Base-by-base conservation (phyloP, 2,888 invertebrate species). In the Scaptomyza cyrtandrae region DNA sequence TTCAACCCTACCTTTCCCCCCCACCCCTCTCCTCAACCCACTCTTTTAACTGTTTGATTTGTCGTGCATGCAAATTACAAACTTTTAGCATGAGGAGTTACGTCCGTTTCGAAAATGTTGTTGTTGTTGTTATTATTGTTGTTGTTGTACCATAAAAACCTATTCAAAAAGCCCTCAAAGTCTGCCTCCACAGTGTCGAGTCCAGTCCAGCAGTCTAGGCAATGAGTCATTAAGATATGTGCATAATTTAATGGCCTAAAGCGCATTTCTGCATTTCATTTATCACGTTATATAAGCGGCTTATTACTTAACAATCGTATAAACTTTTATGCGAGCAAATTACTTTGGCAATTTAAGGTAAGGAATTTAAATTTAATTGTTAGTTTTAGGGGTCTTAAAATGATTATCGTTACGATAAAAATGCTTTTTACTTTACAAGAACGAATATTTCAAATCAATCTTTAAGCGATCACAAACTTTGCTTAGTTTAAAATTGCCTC, bases 161-260 rank as follows among this genome's bases (percentile, higher is more conserved):
- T 14, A 41, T 39, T 39, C 14, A 19, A 1, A 19, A 19, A 19
- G 19, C 19, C 19, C 19, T 19, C 19, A 19, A 1, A 19, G 19
- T 19, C 2, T 19, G 19, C 19, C 19, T 19, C 19, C 19, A 19
- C 19, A 19, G 1, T 19, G 19, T 19, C 19, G 1, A 19, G 19
- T 19, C 19, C 19, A 19, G 19, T 19, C 19, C 19, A 19, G 19
- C 19, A 19, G 48, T 62, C 41, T 66, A 31, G 53, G 43, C 67
- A 56, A 50, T 75, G 75, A 75, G 69, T 75, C 75, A 75, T 75
- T 78, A 52, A 41, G 37, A 53, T 57, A 63, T 50, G 16, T 16
- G 41, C 41, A 57, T 24, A 41, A 45, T 45, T 60, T 52, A 16
- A 75, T 54, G 35, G 46, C 76, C 39, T 27, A 33, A 58, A 59